phyloP scores from a whole-genome alignment of 2,113 vertebrate species.

The Eurystomus gularis region DNA sequence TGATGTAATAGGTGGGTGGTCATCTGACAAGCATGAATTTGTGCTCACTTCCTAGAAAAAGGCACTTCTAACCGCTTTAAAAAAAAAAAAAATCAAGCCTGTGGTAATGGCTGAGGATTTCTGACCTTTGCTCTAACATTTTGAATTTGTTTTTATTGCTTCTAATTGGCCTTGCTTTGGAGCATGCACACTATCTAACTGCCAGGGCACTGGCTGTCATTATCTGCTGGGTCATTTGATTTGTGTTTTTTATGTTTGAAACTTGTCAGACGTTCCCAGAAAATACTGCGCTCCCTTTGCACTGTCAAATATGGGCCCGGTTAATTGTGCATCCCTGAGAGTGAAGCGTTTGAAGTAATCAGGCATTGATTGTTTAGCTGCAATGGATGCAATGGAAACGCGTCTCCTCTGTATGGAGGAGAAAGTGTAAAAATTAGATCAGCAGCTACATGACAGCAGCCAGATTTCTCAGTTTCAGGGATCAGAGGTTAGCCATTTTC shows the following conservation, averaged over 20 bases:
- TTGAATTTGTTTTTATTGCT: conserved; percentile 56
- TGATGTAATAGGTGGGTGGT: background rate
- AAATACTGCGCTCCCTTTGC: background rate
- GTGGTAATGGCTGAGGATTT: conserved; percentile 5
- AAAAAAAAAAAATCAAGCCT: background rate
- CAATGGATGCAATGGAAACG: background rate
- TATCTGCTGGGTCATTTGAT: conserved; percentile 42
- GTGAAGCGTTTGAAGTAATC: conserved; percentile 6
- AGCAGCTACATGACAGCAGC: background rate
- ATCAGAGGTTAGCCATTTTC: conserved; percentile 41
- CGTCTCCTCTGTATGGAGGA: background rate
- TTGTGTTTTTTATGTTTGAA: conserved; percentile 24
- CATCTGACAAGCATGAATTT: background rate
- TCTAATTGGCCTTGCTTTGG: conserved; percentile 59
- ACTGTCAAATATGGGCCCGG: background rate
- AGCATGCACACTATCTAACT: conserved; percentile 12
- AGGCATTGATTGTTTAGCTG: conserved; percentile 13
- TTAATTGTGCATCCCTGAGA: conserved; percentile 43
- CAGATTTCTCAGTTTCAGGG: conserved; percentile 4
- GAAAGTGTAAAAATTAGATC: conserved; percentile 34
- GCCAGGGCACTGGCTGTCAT: conserved; percentile 19
- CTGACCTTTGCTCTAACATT: conserved; percentile 52
- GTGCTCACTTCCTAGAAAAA: background rate
- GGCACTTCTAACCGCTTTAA: background rate
- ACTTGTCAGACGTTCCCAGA: conserved; percentile 10